A percentile compares a stretch with the other conserved stretches of the same genome.
phyloP scores from a whole-genome alignment of 2,888 invertebrate species.

The Hirtodrosophila confusa region DNA sequence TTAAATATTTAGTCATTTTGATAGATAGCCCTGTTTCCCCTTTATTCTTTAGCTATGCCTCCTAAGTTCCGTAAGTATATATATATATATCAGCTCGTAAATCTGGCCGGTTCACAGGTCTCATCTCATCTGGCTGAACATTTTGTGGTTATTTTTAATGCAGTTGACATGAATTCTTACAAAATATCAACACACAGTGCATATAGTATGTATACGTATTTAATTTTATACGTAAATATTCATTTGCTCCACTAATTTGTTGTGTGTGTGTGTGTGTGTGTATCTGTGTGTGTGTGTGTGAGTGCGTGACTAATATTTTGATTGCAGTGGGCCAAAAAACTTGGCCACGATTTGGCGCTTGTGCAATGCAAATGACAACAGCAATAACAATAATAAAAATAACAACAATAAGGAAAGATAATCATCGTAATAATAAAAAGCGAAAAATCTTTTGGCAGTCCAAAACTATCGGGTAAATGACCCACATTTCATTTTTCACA shows the following conservation, averaged over 20 bases:
- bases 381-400: conserved; percentile 32
- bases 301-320: conserved; percentile 75
- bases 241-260: conserved; percentile 71
- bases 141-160: conserved; percentile 73
- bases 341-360: conserved; percentile 70
- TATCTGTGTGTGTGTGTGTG: conserved; percentile 52
- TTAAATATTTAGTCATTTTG: conserved; percentile 59
- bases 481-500: conserved; percentile 56
- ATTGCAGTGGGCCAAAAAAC: conserved; percentile 57
- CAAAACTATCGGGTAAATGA: conserved; percentile 70
- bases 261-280: conserved; percentile 17
- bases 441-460: conserved; percentile 36
- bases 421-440: conserved; percentile 58
- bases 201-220: conserved; percentile 33
- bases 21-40: conserved; percentile 42
- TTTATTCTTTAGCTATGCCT: conserved; percentile 7
- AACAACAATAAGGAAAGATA: conserved; percentile 29
- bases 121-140: conserved; percentile 38
- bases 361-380: conserved; percentile 60
- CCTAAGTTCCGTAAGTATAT: conserved; percentile 28
- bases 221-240: conserved; percentile 41
- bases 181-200: conserved; percentile 54
- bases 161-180: conserved; percentile 75
- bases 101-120: conserved; percentile 36
- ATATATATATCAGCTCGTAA: conserved; percentile 38